These are phyloP conservation scores for Tachysurus vachellii DNA, from an alignment of 2,113 vertebrate species.

Conservation along the genomic window DNA sequence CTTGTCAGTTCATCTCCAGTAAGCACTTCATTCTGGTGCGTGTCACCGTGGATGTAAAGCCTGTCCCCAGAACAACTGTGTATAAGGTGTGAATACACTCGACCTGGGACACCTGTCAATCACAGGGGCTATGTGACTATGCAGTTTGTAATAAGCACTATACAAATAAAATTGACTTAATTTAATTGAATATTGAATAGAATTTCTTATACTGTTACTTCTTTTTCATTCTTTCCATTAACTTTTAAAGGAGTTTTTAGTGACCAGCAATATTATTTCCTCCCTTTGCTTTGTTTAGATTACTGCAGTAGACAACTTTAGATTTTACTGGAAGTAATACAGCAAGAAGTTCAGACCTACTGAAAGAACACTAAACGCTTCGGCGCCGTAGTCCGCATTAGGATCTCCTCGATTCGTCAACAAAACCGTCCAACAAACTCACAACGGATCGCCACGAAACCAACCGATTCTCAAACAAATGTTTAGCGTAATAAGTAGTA, in stretches of 20 bases:
- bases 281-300: constrained; percentile 56
- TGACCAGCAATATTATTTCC: background rate
- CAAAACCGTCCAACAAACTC: too few species aligned
- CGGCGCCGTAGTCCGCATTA: background rate
- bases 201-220: background rate
- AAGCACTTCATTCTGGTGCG: too few species aligned
- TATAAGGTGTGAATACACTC: background rate
- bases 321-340: constrained; percentile 73
- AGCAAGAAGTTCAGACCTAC: constrained; percentile 73
- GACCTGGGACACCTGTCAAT: background rate
- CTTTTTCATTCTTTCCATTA: background rate
- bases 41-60: too few species aligned
- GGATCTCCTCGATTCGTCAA: too few species aligned
- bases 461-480: too few species aligned
- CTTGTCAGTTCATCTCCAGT: too few species aligned
- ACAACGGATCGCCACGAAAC: too few species aligned
- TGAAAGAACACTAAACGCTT: constrained; percentile 50
- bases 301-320: constrained; percentile 66
- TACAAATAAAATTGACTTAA: too few species aligned
- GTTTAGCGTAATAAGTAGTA: too few species aligned
- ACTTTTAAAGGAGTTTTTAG: background rate
- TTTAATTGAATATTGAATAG: too few species aligned
- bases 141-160: too few species aligned
- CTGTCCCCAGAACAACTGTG: too few species aligned
- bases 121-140: background rate